Evolutionary conservation across 2,888 invertebrate species (phyloP).

Genomic region (Belgica antarctica): DNA sequence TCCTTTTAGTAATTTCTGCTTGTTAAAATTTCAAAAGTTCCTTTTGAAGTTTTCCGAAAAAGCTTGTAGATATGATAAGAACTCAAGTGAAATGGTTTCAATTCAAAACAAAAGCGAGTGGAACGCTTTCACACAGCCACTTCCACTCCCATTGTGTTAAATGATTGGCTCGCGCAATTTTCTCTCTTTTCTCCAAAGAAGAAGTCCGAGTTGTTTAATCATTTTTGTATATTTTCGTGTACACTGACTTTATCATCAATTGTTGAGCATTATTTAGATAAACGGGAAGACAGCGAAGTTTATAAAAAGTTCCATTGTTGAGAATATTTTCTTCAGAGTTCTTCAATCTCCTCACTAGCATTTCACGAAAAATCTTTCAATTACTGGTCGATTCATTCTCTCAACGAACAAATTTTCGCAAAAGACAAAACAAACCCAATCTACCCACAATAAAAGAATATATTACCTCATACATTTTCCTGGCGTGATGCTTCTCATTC

Average conservation of each 20-base stretch:
- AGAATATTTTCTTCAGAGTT: no score
- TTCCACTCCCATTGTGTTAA: neutral
- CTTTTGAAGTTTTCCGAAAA: neutral
- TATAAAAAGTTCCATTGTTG: no score
- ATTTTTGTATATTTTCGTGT: conserved; percentile 3
- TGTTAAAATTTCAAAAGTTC: no score
- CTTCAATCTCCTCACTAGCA: no score
- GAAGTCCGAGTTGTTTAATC: no score
- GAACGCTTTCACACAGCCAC: neutral
- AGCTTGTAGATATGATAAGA: neutral
- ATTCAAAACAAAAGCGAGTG: neutral
- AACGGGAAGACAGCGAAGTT: neutral
- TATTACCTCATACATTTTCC: conserved; percentile 35
- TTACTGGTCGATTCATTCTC: no score
- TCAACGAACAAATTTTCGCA: no score
- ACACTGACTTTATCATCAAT: neutral
- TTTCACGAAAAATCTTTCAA: no score
- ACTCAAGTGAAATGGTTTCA: neutral
- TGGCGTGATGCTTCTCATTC: no score
- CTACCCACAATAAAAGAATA: conserved; percentile 40
- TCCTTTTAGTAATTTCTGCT: no score
- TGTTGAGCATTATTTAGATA: conserved; percentile 20
- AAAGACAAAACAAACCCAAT: no score
- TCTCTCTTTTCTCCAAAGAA: no score
- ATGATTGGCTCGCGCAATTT: neutral